These are phyloP conservation scores for Diploptera punctata DNA, from an alignment of 2,888 invertebrate genomes.

Conservation along the genomic window DNA sequence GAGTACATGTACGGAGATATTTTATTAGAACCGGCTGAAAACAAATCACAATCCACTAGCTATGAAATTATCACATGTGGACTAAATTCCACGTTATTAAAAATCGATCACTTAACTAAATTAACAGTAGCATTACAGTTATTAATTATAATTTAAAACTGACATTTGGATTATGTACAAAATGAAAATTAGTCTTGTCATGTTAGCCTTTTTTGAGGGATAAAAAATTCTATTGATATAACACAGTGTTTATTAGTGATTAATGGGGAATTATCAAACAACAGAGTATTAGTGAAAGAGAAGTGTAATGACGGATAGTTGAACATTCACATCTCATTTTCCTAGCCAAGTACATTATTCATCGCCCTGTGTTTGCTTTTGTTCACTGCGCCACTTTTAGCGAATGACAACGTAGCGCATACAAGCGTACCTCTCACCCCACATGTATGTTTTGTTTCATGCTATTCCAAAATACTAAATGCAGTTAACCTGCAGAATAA, in stretches of 20 bases:
- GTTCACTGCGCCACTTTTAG: background rate
- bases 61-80: too few relatives aligned
- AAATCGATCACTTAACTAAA: background rate
- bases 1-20: too few relatives aligned
- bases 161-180: background rate
- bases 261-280: background rate
- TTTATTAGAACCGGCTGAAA: too few relatives aligned
- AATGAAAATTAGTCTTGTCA: background rate
- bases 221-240: background rate
- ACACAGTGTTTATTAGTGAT: background rate
- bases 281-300: background rate
- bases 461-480: background rate
- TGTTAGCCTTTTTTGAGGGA: background rate
- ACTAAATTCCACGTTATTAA: too few relatives aligned
- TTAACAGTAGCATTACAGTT: background rate
- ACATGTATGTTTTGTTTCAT: background rate
- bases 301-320: background rate
- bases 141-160: background rate
- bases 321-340: background rate
- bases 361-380: background rate
- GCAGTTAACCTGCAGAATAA: constrained; percentile 1
- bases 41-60: too few relatives aligned
- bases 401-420: background rate
- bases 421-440: background rate
- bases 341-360: background rate